Conservation (phyloP, 92 coral and sea anemone genomes). For the Muricea muricata region DNA sequence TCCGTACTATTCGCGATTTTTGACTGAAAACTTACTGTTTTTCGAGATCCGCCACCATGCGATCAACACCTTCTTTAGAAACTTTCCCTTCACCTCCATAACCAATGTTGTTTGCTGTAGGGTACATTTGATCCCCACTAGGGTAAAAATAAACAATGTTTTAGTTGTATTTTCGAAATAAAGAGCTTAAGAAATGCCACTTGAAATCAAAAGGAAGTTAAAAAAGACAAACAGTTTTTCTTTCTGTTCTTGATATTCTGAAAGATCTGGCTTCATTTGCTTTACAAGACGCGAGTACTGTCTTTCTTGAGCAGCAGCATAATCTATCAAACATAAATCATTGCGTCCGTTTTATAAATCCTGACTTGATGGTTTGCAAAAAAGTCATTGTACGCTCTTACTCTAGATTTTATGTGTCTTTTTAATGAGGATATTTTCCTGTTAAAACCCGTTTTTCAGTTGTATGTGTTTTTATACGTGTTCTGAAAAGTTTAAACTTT, state of each 20-base stretch:
- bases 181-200: background rate
- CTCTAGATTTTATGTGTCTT: no score
- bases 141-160: background rate
- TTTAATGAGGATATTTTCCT: no score
- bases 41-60: conserved; percentile 94
- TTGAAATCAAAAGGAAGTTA: background rate
- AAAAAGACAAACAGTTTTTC: conserved; percentile 76
- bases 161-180: background rate
- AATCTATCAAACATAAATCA: conserved; percentile 55
- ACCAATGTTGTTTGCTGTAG: conserved; percentile 81
- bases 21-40: conserved; percentile 87
- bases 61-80: conserved; percentile 87
- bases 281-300: conserved; percentile 93
- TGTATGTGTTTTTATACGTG: no score
- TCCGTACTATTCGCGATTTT: no score
- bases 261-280: conserved; percentile 91
- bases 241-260: conserved; percentile 79
- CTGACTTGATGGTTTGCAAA: no score
- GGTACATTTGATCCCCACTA: conserved; percentile 87
- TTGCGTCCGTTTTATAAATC: background rate
- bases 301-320: conserved; percentile 89
- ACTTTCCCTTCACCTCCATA: conserved; percentile 98
- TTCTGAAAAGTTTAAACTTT: no score
- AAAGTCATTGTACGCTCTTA: no score
- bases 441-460: no score